Base-by-base conservation (phyloP, 92 coral and sea anemone species). In the Pocillopora meandrina region DNA sequence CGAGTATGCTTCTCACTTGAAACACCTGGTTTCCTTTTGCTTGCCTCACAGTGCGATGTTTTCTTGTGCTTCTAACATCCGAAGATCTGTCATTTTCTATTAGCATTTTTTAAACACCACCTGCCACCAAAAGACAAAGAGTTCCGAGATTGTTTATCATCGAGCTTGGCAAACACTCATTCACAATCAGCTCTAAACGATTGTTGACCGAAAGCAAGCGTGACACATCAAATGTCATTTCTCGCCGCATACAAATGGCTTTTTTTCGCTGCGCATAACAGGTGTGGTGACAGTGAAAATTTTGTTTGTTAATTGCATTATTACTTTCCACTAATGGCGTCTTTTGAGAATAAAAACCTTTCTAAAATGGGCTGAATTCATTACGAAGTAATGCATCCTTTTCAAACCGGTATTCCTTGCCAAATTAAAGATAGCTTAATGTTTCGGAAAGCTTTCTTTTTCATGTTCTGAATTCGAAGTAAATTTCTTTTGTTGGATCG, bases 91-190 rank as follows among this genome's bases (percentile, higher is more conserved):
- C 96, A 93, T 75, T 74, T 87, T 59, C 26, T 34, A 93, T 93
- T 93, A 93, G 97, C 97, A 93, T 93, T 89, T 86, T 42, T 65
- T 78, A 85, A 62, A 82, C 76, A 89, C 90, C 97, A 93, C 97
- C 97, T 93, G 97, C 92, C 76, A 55, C 7, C 12, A 12, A 20
- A 57, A 70, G 86, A 93, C 97, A 93, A 93, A 82, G 80, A 81
- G 88, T 74, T 72, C 82, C 92, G 82, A 82, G 90, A 89, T 91
- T 93, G 97, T 93, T 93, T 89, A 93, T 91, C 94, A 89, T 77
- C 84, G 79, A 83, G 71, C 83, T 87, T 65, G 60, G 90, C 71
- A 87, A 90, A 85, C 94, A 76, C 81, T 93, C 85, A 90, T 88
- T 89, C 84, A 85, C 71, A 61, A 81, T 87, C 74, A 69, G 87